Percentiles rank a stretch among this genome's conserved stretches.
Conservation (phyloP, 2,888 invertebrate genomes). For the Spialia ferax region DNA sequence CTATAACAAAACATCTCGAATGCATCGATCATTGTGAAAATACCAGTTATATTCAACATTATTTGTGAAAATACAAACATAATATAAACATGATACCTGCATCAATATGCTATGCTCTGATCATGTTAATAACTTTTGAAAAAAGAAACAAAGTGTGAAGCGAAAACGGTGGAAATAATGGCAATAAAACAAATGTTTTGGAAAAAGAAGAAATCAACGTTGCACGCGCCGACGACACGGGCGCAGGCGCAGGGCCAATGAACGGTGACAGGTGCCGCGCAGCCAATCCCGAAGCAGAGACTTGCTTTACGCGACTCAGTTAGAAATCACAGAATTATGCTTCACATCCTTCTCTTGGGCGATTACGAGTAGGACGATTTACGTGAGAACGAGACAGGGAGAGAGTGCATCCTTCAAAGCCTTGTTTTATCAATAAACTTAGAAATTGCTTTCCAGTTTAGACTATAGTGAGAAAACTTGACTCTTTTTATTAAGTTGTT, state of each 20-base stretch:
- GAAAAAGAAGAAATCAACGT: slow-evolving; percentile 57
- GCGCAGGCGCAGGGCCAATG: slow-evolving; percentile 74
- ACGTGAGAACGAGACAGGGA: background rate
- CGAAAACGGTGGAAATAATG: slow-evolving; percentile 48
- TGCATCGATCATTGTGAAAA: background rate
- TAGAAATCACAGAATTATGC: slow-evolving; percentile 64
- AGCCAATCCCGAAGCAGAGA: slow-evolving; percentile 66
- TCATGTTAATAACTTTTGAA: background rate
- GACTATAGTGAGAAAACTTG: background rate
- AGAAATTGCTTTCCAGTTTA: background rate
- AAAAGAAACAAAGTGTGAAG: slow-evolving; percentile 4
- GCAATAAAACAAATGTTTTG: slow-evolving; percentile 53
- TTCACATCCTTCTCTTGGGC: slow-evolving; percentile 60
- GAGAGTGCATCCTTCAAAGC: background rate
- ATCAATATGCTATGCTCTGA: background rate
- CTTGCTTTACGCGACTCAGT: slow-evolving; percentile 63
- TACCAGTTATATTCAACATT: background rate
- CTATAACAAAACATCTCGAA: background rate
- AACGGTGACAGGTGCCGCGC: slow-evolving; percentile 77
- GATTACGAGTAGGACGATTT: background rate
- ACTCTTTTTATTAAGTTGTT: background rate
- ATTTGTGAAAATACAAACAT: background rate
- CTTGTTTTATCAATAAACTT: slow-evolving; percentile 12
- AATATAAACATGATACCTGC: background rate
- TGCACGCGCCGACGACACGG: slow-evolving; percentile 67